Evolutionary conservation across 2,113 vertebrate genomes (phyloP), one percentile per base, ranked within the genome.

Genomic region (Phalacrocorax brasilianus): DNA sequence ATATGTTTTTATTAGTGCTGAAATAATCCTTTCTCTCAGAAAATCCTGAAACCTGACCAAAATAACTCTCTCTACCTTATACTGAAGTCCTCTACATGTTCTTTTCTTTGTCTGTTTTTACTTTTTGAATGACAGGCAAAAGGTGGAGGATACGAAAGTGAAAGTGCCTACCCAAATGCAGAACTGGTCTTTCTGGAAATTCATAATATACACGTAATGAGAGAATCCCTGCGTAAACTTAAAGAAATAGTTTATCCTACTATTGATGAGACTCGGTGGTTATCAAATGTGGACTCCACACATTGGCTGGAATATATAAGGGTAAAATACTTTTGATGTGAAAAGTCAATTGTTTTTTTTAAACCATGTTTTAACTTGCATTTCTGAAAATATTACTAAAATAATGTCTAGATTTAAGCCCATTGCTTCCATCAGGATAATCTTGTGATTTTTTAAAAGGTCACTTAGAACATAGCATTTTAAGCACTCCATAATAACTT

Each of bases 121-220:
- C n/a, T 84, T 91, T 93, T 89, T 89, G 62, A 63, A 92, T 95
- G 83, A 42, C 93, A 99, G 99, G 98, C 99, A 9, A 99, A 99
- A 96, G 99, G 99, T 38, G 99, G 99, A 49, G 99, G 99, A 4
- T 99, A 98, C 45, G 99, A 99, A 96, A 99, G 98, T 55, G 99
- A 99, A 97, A 98, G 97, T 75, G 98, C 99, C 96, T 99, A 99
- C 91, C 97, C 98, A 32, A 99, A 99, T 2, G 99, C 98, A 12
- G 99, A 99, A 78, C 97, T 99, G 23, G 98, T 98, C 68, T 99
- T 99, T 84, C 94, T 99, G 96, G 99, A 99, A 70, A 99, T 99
- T 42, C 99, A 99, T 35, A 99, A 99, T 86, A 99, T 99, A n/a
- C 99, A 99, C 0, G 99, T 99, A 27, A 99, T 99, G 98, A 98